Base-by-base conservation (phyloP, 2,797 vertebrate species). In the Gymnodraco acuticeps region DNA sequence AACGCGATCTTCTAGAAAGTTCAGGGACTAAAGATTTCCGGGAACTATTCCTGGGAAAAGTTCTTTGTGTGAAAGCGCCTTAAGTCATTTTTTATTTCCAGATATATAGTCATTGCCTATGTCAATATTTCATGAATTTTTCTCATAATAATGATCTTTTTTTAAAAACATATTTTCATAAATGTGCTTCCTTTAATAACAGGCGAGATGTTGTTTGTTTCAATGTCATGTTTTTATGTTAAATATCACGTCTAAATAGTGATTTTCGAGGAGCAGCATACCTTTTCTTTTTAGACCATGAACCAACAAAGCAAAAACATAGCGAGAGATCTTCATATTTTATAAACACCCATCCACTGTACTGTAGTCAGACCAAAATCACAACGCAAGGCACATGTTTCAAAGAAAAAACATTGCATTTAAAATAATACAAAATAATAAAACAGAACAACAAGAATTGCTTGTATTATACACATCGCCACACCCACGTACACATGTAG, bases 301-400 rank as follows among this genome's bases (percentile, higher is more conserved):
- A 65, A 70, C n/a, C 64, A 54, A 78, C 33, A 80, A 27, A 53
- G 43, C 50, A 68, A 73, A 71, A 77, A 73, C 61, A 73, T 38
- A 81, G 61, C 78, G 72, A 93, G 75, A 76, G 81, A 75, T 72
- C 63, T 79, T 90, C 65, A 63, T 52, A 61, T 82, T 66, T 82
- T 61, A 64, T 85, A 82, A 72, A 81, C 70, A 86, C 52, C 68
- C 86, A 87, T 88, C 90, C 85, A 86, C 66, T 90, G 82, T 83
- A 88, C 75, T 85, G 76, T 77, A 75, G 7, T 83, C 41, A 59
- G 86, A 75, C 89, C 84, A 67, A 86, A 93, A 89, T 92, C 93
- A 87, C 91, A 91, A 94, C 92, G 92, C 94, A 94, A 95, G 94
- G 95, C 94, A 95, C 94, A 87, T 95, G 92, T 94, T 91, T 88